A percentile compares a stretch with the other conserved stretches of the same genome.
Evolutionary conservation across 2,113 vertebrate species (phyloP).

Genomic region (Butorides virescens): DNA sequence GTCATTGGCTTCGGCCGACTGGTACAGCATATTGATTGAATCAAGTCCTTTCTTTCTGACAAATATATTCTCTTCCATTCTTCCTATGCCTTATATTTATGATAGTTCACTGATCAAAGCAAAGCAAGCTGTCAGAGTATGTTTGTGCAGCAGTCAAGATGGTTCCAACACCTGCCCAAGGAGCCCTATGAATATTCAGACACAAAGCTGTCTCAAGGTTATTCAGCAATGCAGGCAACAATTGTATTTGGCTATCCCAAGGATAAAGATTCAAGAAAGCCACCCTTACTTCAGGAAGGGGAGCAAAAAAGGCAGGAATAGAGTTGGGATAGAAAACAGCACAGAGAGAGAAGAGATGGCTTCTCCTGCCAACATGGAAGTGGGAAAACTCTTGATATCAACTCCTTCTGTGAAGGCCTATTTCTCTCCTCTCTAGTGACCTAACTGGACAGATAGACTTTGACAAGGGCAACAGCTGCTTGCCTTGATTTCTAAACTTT

Average conservation of each 20-base stretch:
- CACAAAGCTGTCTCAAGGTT: background rate
- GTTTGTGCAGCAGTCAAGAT: background rate
- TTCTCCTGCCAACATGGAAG: background rate
- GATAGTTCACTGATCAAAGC: conserved; percentile 30
- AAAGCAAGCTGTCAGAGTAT: background rate
- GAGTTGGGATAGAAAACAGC: background rate
- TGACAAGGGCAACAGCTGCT: background rate
- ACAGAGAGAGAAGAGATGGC: background rate
- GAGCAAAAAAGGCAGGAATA: background rate
- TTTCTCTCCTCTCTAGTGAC: background rate
- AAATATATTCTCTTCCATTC: background rate
- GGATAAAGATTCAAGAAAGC: background rate
- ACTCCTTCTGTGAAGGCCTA: background rate
- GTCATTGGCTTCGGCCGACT: background rate
- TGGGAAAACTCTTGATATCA: background rate
- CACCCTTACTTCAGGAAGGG: background rate
- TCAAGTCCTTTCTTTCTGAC: background rate
- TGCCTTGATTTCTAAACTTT: background rate
- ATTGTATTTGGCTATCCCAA: background rate
- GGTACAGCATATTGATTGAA: background rate
- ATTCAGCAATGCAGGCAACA: background rate
- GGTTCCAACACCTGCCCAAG: background rate
- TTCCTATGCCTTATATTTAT: background rate
- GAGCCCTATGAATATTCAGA: background rate
- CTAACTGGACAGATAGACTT: background rate